These are phyloP conservation scores for Hybognathus amarus DNA, from an alignment of 2,797 vertebrate species.

Conservation along the genomic window DNA sequence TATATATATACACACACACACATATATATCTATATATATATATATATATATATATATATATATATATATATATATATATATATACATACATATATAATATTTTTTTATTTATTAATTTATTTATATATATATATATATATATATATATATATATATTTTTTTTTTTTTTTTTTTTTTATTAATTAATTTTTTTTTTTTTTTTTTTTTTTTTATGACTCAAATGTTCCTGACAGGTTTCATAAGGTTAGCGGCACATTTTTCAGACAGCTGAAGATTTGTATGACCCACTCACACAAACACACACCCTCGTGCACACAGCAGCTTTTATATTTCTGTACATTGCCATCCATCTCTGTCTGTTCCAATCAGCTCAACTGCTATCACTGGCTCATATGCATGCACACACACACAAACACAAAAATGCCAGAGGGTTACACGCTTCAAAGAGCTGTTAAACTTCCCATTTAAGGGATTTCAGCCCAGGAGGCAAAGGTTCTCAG, in stretches of 20 bases:
- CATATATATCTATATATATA: no score
- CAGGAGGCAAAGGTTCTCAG: not conserved
- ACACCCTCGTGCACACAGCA: conserved; percentile 37
- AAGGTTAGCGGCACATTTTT: conserved; percentile 7
- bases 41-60: no score
- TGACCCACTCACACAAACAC: conserved; percentile 29
- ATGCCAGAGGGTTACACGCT: conserved; percentile 13
- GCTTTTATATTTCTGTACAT: conserved; percentile 32
- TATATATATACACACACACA: no score
- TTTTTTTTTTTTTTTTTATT: no score
- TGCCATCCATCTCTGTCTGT: conserved; percentile 43
- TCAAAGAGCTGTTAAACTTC: conserved; percentile 35
- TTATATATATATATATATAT: no score
- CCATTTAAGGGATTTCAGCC: conserved; percentile 18
- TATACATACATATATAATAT: no score
- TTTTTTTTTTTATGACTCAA: not conserved
- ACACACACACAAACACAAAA: conserved; percentile 13
- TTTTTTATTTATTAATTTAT: no score
- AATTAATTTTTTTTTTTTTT: not conserved
- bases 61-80: no score
- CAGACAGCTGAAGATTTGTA: conserved; percentile 10
- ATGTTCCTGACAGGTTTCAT: not conserved
- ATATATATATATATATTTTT: no score
- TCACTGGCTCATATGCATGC: not conserved
- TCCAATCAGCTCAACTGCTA: conserved; percentile 27